Base-by-base conservation (phyloP, 2,888 invertebrate species). In the Eilema caniola region DNA sequence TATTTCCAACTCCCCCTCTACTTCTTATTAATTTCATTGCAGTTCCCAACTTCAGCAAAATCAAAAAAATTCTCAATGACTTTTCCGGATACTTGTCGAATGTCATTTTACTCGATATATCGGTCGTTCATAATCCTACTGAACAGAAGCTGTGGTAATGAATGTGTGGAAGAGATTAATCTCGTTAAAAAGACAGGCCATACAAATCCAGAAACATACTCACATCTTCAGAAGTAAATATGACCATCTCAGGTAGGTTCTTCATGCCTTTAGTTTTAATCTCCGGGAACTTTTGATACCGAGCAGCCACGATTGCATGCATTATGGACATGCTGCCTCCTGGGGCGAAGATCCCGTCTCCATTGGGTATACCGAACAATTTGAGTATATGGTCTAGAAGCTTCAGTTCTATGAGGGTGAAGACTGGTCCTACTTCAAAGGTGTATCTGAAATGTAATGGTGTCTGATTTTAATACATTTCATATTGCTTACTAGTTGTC, bases 281-380 rank as follows among this genome's bases (percentile, higher is more conserved):
- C 7, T 97, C 94, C 0, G 98, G 98, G 71, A 96, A 96, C 37
- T 93, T 92, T 73, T 95, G 95, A 83, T 96, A 97, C 71, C 98
- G 95, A 0, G 98, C 98, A 12, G 98, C 90, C 0, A 97, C 96
- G 82, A 98, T 94, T 0, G 96, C 98, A 85, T 98, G 98, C 95
- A 98, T 96, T 89, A 98, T 97, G 4, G 98, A 96, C 60, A 97
- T 93, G 64, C 98, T 98, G 2, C 98, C 98, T 25, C 98, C 98
- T 7, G 98, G 97, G 61, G 97, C 95, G 84, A 98, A 96, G 66
- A 98, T 97, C 2, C 98, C 98, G 86, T 98, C 98, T 0, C 97
- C 97, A 28, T 96, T 89, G 8, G 95, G 93, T 70, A 97, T 97
- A 0, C 97, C 97, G 73, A 97, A 95, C 41, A 97, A 83, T 20